Base-by-base conservation (phyloP, 2,113 vertebrate species). In the Calidris pygmaea region DNA sequence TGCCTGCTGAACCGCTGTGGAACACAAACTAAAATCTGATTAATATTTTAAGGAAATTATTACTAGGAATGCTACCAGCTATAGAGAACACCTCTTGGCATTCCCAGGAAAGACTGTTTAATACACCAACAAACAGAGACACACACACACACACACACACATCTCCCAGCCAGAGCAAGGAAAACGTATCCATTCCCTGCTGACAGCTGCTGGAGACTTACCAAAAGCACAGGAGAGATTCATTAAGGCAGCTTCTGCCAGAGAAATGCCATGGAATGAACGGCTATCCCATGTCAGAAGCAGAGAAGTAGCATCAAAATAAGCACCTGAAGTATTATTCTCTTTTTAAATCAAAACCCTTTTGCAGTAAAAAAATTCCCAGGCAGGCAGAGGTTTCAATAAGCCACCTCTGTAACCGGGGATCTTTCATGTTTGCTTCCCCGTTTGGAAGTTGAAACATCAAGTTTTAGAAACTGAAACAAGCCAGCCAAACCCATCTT, bases 1-100 rank as follows among this genome's bases (percentile, higher is more conserved):
- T 2, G 1, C 19, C 27, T 43, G 41, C 32, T 24, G 35, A 79
- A 82, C 1, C 2, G 10, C 0, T 30, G 15, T 13, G 32, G 22
- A 67, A 75, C 10, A 37, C 32, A 55, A 67, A 48, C 45, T 47
- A 87, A 81, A 89, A 84, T 50, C 55, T n/a, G 86, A 80, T 30
- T 37, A 62, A 16, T 77, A 65, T 89, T 86, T 81, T 2, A 74
- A 59, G 32, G 39, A 78, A 95, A 55, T 71, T 81, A 74, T 37
- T 19, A 24, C 50, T 30, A 90, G 18, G 20, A 75, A 75, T 63
- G 35, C 34, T 55, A 86, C 13, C 17, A 85, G 35, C n/a, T 72
- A 71, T 5, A 66, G 47, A 86, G 14, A 78, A 19, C 9, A 34
- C 1, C 0, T 35, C 62, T 84, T 3, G 1, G 37, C 29, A 12